These are phyloP conservation scores for Drosophila mayri DNA, from an alignment of 1,140 invertebrate species.

Conservation along the genomic window DNA sequence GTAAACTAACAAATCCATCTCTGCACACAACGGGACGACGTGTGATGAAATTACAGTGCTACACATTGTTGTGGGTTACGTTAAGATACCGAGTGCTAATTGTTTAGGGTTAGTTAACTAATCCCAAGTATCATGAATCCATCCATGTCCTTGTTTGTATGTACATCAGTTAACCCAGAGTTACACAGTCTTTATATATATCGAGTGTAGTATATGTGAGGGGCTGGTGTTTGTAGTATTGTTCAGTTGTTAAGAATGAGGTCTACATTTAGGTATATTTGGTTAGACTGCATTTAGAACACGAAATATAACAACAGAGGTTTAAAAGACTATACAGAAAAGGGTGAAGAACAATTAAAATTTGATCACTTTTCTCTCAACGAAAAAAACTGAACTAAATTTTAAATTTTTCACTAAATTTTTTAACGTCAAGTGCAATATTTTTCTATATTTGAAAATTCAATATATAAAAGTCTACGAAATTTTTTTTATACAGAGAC, in stretches of 20 bases:
- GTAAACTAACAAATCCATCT: constrained; percentile 10
- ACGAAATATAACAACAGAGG: neutral
- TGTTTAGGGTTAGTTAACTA: constrained; percentile 11
- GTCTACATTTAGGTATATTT: neutral
- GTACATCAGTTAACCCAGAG: constrained; percentile 8
- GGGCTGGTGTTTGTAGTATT: neutral
- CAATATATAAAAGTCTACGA: too few species aligned
- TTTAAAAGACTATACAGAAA: neutral
- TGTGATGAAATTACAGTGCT: constrained; percentile 20
- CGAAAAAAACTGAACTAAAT: too few species aligned
- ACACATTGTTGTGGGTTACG: constrained; percentile 14
- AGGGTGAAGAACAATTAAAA: neutral
- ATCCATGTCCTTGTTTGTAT: constrained; percentile 5
- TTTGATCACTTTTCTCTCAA: neutral
- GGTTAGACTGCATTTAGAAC: neutral
- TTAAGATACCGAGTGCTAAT: constrained; percentile 24
- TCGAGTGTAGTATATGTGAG: neutral
- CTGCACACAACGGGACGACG: constrained; percentile 12
- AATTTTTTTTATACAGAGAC: too few species aligned
- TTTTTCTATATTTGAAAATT: too few species aligned
- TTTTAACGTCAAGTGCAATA: too few species aligned
- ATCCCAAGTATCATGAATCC: constrained; percentile 13
- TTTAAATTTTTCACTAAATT: too few species aligned
- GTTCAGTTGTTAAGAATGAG: constrained; percentile 12
- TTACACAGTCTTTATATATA: constrained; percentile 13